Conservation (phyloP, 2,888 invertebrate genomes). For the Trachelus troglodyta region DNA sequence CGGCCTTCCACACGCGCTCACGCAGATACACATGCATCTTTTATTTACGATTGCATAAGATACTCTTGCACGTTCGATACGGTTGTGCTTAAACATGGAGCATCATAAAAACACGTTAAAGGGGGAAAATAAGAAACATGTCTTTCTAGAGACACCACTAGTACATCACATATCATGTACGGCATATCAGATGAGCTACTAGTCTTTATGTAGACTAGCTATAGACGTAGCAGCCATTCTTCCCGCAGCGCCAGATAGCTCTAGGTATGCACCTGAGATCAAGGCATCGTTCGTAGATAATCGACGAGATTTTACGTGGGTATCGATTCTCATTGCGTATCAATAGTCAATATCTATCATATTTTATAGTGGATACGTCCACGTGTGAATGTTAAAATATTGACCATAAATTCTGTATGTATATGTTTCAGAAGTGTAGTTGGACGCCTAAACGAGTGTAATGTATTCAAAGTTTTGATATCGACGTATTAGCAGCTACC, state of each 20-base stretch:
- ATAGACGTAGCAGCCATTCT: conserved; percentile 64
- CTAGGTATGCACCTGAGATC: conserved; percentile 64
- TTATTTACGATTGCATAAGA: background rate
- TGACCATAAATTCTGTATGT: too few species aligned
- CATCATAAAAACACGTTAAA: background rate
- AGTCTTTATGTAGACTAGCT: conserved; percentile 63
- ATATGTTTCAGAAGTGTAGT: too few species aligned
- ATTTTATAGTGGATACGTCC: too few species aligned
- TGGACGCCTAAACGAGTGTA: too few species aligned
- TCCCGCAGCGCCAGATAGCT: conserved; percentile 64
- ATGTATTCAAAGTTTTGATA: too few species aligned
- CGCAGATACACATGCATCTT: background rate
- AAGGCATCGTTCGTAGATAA: conserved; percentile 59
- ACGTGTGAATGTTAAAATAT: too few species aligned
- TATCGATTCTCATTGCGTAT: too few species aligned
- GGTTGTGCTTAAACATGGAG: too few species aligned
- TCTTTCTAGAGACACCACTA: conserved; percentile 47
- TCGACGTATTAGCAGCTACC: too few species aligned
- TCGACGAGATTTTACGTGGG: background rate
- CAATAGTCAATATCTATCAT: too few species aligned
- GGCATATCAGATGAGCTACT: conserved; percentile 61
- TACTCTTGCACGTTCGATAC: too few species aligned
- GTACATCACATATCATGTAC: conserved; percentile 61
- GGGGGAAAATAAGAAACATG: conserved; percentile 11
- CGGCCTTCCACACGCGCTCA: background rate